phyloP scores from a whole-genome alignment of 2,888 invertebrate species.

The Cistogaster globosa region DNA sequence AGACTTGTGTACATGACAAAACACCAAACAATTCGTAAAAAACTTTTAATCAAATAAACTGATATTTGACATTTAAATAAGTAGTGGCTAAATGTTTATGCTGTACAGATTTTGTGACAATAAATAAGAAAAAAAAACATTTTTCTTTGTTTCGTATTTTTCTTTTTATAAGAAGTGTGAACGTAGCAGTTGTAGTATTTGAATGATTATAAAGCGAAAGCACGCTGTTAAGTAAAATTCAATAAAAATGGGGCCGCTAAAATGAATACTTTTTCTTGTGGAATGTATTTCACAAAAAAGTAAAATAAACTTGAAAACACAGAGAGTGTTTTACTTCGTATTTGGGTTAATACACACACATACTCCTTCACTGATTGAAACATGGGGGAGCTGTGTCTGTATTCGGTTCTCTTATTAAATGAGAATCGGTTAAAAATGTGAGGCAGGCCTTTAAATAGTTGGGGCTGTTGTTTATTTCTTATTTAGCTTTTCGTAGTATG shows the following conservation, averaged over 20 bases:
- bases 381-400: constrained; percentile 40
- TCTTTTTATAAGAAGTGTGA: constrained; percentile 9
- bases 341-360: constrained; percentile 25
- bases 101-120: constrained; percentile 23
- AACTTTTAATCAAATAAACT: too few relatives aligned
- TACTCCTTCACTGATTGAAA: not conserved
- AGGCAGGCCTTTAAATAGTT: constrained; percentile 66
- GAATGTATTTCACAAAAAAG: constrained; percentile 48
- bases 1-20: too few relatives aligned
- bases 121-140: not conserved
- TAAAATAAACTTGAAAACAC: not conserved
- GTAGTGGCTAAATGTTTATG: constrained; percentile 13
- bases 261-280: constrained; percentile 64
- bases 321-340: constrained; percentile 13
- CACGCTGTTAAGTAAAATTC: constrained; percentile 49
- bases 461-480: constrained; percentile 50
- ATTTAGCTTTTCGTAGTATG: constrained; percentile 43
- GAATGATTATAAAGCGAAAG: constrained; percentile 40
- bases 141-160: not conserved
- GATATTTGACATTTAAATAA: too few relatives aligned
- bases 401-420: constrained; percentile 17
- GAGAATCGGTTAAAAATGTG: constrained; percentile 42
- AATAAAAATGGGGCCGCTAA: constrained; percentile 55
- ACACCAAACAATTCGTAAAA: too few relatives aligned
- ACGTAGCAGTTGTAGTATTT: constrained; percentile 41